phyloP scores from a whole-genome alignment of 2,888 invertebrate genomes.

The Ditylenchus weischeri region DNA sequence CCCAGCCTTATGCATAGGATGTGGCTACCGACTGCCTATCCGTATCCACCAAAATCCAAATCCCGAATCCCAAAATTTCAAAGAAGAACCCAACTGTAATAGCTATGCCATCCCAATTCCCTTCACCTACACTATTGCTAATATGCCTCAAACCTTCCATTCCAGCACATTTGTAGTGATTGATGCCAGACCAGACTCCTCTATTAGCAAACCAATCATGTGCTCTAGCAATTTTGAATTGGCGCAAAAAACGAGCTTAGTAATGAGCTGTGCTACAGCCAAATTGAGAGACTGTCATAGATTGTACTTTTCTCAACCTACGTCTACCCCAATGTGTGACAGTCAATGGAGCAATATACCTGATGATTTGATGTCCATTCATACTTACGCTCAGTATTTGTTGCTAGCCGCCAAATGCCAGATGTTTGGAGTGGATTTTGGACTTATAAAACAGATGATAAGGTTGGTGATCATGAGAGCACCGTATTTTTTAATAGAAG shows the following conservation, averaged over 20 bases:
- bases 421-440: slow-evolving; percentile 14
- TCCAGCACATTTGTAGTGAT: not conserved
- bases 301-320: slow-evolving; percentile 6
- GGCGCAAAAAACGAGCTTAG: slow-evolving; percentile 17
- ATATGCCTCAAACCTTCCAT: not conserved
- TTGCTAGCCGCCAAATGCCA: slow-evolving; percentile 19
- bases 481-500: no score
- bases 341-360: slow-evolving; percentile 22
- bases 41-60: not conserved
- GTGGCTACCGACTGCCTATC: slow-evolving; percentile 21
- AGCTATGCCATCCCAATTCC: slow-evolving; percentile 9
- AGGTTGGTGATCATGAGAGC: slow-evolving; percentile 2
- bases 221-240: not conserved
- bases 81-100: slow-evolving; percentile 5
- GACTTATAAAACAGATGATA: slow-evolving; percentile 19
- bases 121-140: slow-evolving; percentile 14
- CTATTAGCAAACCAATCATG: no score
- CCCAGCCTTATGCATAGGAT: slow-evolving; percentile 19
- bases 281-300: slow-evolving; percentile 17
- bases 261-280: slow-evolving; percentile 9
- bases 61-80: not conserved
- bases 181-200: not conserved
- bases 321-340: slow-evolving; percentile 16
- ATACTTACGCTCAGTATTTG: slow-evolving; percentile 29
- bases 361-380: slow-evolving; percentile 26